phyloP scores from a whole-genome alignment of 2,113 vertebrate species.

The Crotalus horridus region DNA sequence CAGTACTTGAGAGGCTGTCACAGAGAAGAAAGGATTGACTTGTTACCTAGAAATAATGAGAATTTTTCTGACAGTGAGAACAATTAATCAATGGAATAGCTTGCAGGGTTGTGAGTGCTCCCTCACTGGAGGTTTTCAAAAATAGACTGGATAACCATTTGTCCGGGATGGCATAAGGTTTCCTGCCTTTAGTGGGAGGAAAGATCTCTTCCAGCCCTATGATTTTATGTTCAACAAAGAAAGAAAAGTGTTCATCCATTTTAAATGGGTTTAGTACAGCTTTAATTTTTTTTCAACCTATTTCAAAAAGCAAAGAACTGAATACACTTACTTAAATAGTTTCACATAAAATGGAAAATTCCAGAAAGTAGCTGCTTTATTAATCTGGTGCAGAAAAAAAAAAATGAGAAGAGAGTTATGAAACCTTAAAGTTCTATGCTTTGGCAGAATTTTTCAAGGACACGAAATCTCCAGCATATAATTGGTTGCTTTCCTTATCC shows the following conservation, averaged over 20 bases:
- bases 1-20: neutral
- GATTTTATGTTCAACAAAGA: neutral
- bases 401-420: neutral
- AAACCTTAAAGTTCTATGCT: neutral
- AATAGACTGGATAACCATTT: neutral
- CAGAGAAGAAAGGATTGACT: neutral
- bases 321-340: neutral
- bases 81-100: neutral
- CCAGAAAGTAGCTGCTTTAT: neutral
- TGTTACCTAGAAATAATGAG: neutral
- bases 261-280: conserved; percentile 18
- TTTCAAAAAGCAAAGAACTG: neutral
- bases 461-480: neutral
- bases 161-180: neutral
- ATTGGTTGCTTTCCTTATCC: too few species aligned
- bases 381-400: neutral
- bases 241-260: conserved; percentile 26
- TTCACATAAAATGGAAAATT: neutral
- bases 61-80: neutral
- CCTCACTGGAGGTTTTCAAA: neutral
- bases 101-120: neutral
- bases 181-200: neutral
- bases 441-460: neutral
- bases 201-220: neutral
- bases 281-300: conserved; percentile 15